Evolutionary conservation across 2,888 invertebrate genomes (phyloP).

Genomic region (Creontiades dilutus): DNA sequence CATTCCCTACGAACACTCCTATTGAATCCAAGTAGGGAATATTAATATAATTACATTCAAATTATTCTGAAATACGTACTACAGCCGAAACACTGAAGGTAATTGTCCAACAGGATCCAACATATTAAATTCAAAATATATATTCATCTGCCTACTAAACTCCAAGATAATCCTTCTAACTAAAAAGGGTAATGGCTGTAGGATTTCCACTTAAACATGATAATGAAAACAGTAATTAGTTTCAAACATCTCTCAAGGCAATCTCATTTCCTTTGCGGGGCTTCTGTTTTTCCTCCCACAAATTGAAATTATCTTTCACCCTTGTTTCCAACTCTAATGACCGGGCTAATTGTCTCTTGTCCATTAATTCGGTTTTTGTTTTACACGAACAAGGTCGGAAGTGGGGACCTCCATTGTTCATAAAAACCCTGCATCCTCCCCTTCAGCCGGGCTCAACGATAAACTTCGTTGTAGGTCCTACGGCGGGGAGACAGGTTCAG

Average conservation of each 20-base stretch:
- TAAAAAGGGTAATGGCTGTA: not conserved
- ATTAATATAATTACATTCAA: too few species aligned
- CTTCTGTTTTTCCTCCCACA: constrained; percentile 42
- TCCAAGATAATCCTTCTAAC: constrained; percentile 6
- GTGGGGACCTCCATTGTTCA: constrained; percentile 20
- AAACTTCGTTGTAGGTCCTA: not conserved
- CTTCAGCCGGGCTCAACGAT: not conserved
- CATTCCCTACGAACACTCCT: too few species aligned
- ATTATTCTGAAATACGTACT: too few species aligned
- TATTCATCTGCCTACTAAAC: not conserved
- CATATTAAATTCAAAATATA: too few species aligned
- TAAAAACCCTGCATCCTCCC: constrained; percentile 3
- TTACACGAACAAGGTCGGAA: constrained; percentile 32
- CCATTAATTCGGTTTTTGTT: constrained; percentile 34
- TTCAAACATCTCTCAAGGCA: constrained; percentile 24
- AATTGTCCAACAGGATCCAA: too few species aligned
- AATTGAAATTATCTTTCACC: constrained; percentile 42
- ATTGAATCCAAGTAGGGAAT: too few species aligned
- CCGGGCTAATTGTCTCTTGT: constrained; percentile 36
- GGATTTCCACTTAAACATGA: constrained; percentile 20
- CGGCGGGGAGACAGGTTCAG: not conserved
- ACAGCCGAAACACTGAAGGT: too few species aligned
- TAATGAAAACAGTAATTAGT: constrained; percentile 21
- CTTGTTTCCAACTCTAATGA: constrained; percentile 36
- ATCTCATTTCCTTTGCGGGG: constrained; percentile 23